phyloP scores from a whole-genome alignment of 2,113 vertebrate species.

The Notarius lentiginosus region DNA sequence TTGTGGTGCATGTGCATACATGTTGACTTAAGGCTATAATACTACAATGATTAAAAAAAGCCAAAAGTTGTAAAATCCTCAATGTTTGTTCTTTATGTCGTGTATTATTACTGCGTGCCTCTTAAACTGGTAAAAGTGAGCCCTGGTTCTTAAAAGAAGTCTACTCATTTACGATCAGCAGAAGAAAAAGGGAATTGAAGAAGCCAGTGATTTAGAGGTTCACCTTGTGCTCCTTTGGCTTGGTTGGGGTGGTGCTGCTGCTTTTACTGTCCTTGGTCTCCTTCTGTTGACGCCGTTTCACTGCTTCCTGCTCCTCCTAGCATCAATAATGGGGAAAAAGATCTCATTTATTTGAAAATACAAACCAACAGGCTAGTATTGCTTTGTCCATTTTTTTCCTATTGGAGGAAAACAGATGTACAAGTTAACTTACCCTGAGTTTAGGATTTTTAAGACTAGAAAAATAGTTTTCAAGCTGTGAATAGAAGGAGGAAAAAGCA shows the following conservation, averaged over 20 bases:
- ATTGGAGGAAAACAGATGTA: not conserved
- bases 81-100: not conserved
- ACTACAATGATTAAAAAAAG: not conserved
- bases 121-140: not conserved
- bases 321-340: not conserved
- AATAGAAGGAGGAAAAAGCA: conserved; percentile 50
- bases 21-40: not conserved
- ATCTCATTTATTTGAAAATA: not conserved
- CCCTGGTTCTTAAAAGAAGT: not conserved
- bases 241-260: conserved; percentile 91
- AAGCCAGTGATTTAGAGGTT: not conserved
- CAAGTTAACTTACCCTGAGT: conserved; percentile 93
- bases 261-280: conserved; percentile 89
- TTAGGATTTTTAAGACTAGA: conserved; percentile 99
- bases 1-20: not conserved
- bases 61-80: not conserved
- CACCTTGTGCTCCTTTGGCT: conserved; percentile 87
- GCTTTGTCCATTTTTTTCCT: not conserved
- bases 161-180: no score
- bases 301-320: conserved; percentile 97
- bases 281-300: conserved; percentile 88
- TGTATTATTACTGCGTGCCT: not conserved
- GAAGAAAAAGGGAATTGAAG: not conserved
- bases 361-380: not conserved
- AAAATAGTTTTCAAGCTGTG: conserved; percentile 99